Base-by-base conservation (phyloP, 2,113 vertebrate genomes). In the Sebastes fasciatus region DNA sequence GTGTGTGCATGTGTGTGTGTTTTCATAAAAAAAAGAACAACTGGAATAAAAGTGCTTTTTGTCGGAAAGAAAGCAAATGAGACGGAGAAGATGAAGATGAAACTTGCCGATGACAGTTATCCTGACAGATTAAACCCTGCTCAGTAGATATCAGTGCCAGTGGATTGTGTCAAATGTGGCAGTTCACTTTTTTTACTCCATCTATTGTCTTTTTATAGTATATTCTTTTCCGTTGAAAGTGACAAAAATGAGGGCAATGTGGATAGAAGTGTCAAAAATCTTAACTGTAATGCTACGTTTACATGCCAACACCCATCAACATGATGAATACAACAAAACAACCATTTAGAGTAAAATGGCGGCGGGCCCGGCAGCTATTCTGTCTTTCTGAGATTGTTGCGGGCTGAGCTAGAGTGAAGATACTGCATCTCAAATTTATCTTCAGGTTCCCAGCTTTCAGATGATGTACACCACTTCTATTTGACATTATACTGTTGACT, bases 91-190 rank as follows among this genome's bases (percentile, higher is more conserved):
- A 51, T 4, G 71, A 79, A 17, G 58, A 82, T 62, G 51, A 67
- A 78, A 63, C 65, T 60, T 81, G n/a, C 46, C 11, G 19, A 55
- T 69, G 86, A 84, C 84, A 86, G 80, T 61, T 42, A 83, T 82
- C 80, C 70, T 62, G 58, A 63, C 57, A 76, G 60, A 83, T 86
- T 51, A 86, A 83, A 69, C 23, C 21, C 46, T n/a, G 26, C 67
- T 85, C 61, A 46, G 9, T 34, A 43, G n/a, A 60, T 72, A 69
- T 72, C 63, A 71, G 19, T 60, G 64, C 68, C 63, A 71, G 19
- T 60, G 64, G 46, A 74, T 48, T 61, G 60, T 57, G 77, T 80
- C 21, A 79, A 62, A 69, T 58, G 26, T 72, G 68, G 19, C 55
- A 65, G 42, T 40, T 52, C 65, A 76, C 5, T 52, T 58, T 43